Evolutionary conservation across 2,888 invertebrate species (phyloP).

Genomic region (Rhaphigaster nebulosa): DNA sequence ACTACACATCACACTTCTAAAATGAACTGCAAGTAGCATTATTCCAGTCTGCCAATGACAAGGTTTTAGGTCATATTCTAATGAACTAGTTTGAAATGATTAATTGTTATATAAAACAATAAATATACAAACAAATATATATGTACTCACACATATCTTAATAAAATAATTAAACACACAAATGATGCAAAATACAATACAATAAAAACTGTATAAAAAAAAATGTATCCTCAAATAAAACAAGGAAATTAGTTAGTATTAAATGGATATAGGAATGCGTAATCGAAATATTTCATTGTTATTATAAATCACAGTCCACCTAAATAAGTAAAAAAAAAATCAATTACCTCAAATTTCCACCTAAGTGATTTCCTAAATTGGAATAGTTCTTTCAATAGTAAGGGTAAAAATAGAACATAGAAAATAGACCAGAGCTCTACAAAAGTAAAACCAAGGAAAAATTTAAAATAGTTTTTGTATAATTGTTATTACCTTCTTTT

Average conservation of each 20-base stretch:
- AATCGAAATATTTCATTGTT: not conserved
- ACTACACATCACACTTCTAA: not conserved
- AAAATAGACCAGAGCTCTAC: not conserved
- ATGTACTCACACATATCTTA: not conserved
- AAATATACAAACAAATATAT: not conserved
- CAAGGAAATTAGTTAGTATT: not conserved
- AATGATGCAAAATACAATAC: not conserved
- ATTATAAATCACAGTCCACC: not conserved
- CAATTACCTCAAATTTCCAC: not conserved
- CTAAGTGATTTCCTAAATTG: not conserved
- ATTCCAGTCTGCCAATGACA: not conserved
- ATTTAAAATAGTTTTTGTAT: not conserved
- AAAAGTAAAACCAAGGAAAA: not conserved
- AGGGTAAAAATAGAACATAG: not conserved
- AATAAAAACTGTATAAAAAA: no score
- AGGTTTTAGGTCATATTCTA: not conserved
- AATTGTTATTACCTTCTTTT: slow-evolving; percentile 78
- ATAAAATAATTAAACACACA: not conserved
- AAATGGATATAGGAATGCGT: not conserved
- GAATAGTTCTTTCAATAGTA: slow-evolving; percentile 9
- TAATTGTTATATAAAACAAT: not conserved
- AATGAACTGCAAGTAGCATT: not conserved
- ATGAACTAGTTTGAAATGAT: not conserved
- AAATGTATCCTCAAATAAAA: not conserved
- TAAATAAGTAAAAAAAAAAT: not conserved